A percentile compares a stretch with the other conserved stretches of the same genome.
Evolutionary conservation across 2,888 invertebrate species (phyloP).

Genomic region (Calliphora vomitoria): DNA sequence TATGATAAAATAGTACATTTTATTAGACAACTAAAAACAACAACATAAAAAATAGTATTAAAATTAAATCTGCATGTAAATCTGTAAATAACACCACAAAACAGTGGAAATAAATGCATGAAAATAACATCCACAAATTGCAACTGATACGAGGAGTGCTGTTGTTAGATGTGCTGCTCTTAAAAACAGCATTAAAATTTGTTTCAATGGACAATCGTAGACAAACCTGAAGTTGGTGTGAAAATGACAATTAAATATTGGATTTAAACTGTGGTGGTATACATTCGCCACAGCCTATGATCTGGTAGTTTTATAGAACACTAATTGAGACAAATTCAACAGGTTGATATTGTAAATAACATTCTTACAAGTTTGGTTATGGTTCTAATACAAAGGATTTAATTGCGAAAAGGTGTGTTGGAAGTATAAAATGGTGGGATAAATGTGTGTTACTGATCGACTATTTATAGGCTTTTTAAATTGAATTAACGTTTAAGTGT

Average conservation of each 20-base stretch:
- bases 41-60: constrained; percentile 6
- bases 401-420: neutral
- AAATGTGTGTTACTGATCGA: neutral
- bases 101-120: neutral
- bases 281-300: constrained; percentile 1
- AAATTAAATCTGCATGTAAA: constrained; percentile 19
- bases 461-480: neutral
- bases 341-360: neutral
- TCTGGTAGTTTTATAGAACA: constrained; percentile 49
- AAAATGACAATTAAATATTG: constrained; percentile 31
- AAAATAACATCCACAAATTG: constrained; percentile 22
- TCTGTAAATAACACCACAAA: neutral
- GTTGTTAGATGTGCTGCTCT: neutral
- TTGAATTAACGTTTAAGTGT: neutral
- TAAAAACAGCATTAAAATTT: constrained; percentile 12
- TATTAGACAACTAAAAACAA: constrained; percentile 51
- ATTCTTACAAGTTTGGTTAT: neutral
- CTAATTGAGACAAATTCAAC: constrained; percentile 57
- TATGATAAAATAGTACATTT: constrained; percentile 37
- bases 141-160: neutral
- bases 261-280: neutral
- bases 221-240: constrained; percentile 40
- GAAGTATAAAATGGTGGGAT: neutral
- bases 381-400: neutral
- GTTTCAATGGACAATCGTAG: neutral